Evolutionary conservation across 1,140 invertebrate species (phyloP).

Genomic region (Tenebrio molitor): DNA sequence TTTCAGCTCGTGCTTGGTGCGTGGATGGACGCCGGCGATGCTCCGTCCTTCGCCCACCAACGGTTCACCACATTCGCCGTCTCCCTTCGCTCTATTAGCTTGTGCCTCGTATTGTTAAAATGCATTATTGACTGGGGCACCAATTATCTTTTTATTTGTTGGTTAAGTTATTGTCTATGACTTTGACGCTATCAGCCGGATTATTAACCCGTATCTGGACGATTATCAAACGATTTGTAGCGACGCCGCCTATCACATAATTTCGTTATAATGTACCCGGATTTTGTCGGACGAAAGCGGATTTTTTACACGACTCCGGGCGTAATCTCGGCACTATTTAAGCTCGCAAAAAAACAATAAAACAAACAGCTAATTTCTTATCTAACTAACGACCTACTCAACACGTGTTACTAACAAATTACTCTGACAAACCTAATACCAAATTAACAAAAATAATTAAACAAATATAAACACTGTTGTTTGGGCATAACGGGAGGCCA

Average conservation of each 20-base stretch:
- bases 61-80: not conserved
- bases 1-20: constrained; percentile 51
- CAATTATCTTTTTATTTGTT: constrained; percentile 25
- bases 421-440: too few relatives aligned
- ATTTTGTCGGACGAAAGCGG: too few relatives aligned
- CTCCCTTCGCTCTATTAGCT: constrained; percentile 9
- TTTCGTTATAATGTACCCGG: too few relatives aligned
- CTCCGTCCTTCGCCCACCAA: not conserved
- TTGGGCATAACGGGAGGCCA: too few relatives aligned
- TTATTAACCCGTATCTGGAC: not conserved
- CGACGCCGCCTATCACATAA: not conserved
- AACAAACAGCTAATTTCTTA: too few relatives aligned
- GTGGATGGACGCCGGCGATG: constrained; percentile 45
- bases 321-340: too few relatives aligned
- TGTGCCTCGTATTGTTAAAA: constrained; percentile 20
- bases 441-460: too few relatives aligned
- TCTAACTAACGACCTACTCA: too few relatives aligned
- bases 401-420: too few relatives aligned
- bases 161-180: constrained; percentile 2
- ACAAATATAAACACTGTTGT: too few relatives aligned
- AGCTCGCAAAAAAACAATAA: too few relatives aligned
- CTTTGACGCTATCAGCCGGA: not conserved
- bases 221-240: not conserved
- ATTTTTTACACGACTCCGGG: too few relatives aligned
- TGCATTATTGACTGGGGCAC: constrained; percentile 29